These are phyloP conservation scores for Enoplosus armatus DNA, from an alignment of 2,797 vertebrate genomes.

Conservation along the genomic window DNA sequence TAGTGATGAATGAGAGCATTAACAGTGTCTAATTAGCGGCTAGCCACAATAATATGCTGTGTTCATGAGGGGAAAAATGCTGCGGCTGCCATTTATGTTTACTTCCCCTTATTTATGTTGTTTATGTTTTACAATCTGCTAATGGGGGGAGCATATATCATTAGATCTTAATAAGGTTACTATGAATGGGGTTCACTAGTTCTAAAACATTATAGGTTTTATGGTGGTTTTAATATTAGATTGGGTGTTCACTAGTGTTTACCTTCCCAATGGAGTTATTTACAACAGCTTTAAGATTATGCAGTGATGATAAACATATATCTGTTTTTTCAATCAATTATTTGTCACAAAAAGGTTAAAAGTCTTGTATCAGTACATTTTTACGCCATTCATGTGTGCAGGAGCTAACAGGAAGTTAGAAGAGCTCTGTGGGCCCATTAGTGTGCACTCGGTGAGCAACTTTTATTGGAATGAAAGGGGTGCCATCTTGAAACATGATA, in stretches of 20 bases:
- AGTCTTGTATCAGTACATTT: neutral
- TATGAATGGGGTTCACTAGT: constrained; percentile 21
- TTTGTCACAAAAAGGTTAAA: too few species aligned
- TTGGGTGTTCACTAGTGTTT: neutral
- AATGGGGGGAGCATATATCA: constrained; percentile 54
- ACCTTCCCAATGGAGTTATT: neutral
- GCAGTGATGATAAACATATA: neutral
- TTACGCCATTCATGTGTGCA: neutral
- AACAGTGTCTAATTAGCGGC: constrained; percentile 73
- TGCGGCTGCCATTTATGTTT: constrained; percentile 38
- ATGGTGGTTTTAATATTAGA: constrained; percentile 19
- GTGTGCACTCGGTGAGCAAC: neutral
- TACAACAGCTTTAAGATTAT: neutral
- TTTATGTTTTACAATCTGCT: constrained; percentile 58
- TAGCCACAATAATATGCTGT: constrained; percentile 66
- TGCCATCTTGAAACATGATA: neutral
- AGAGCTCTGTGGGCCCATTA: neutral
- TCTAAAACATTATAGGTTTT: constrained; percentile 33
- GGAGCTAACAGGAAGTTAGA: neutral
- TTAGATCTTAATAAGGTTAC: constrained; percentile 46
- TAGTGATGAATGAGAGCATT: constrained; percentile 77
- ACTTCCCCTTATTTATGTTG: constrained; percentile 57
- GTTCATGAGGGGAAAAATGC: constrained; percentile 51
- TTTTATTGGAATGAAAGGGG: neutral
- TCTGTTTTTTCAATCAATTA: too few species aligned